Conservation (phyloP, 2,113 vertebrate species). For the Eidolon helvum region DNA sequence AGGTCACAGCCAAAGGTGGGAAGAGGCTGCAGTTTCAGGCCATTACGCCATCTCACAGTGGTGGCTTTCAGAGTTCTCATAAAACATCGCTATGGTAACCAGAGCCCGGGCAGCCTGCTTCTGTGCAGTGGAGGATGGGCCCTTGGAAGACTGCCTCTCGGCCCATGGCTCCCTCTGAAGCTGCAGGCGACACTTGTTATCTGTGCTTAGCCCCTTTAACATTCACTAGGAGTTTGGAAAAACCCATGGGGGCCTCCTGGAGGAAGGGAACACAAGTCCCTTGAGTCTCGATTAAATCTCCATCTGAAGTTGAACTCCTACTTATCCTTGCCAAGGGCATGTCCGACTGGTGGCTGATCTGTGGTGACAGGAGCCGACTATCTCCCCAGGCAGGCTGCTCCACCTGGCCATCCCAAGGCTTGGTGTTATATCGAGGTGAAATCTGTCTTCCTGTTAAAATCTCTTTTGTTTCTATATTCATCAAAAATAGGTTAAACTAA, state of each 20-base stretch:
- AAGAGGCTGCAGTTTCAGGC: background rate
- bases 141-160: background rate
- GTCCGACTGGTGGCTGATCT: background rate
- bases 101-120: background rate
- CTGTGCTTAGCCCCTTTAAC: background rate
- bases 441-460: background rate
- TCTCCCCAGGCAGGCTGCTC: background rate
- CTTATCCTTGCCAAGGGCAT: background rate
- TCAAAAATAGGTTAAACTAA: background rate
- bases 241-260: background rate
- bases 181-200: background rate
- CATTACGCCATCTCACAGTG: background rate
- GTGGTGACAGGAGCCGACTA: background rate
- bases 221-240: background rate
- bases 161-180: background rate
- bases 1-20: background rate
- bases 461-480: conserved; percentile 18
- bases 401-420: background rate
- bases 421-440: background rate
- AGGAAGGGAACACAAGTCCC: background rate
- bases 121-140: background rate
- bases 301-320: rapidly evolving
- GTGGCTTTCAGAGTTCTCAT: background rate
- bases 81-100: background rate
- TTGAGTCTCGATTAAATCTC: background rate